Base-by-base conservation (phyloP, 2,888 invertebrate genomes). In the Atrina japonica region DNA sequence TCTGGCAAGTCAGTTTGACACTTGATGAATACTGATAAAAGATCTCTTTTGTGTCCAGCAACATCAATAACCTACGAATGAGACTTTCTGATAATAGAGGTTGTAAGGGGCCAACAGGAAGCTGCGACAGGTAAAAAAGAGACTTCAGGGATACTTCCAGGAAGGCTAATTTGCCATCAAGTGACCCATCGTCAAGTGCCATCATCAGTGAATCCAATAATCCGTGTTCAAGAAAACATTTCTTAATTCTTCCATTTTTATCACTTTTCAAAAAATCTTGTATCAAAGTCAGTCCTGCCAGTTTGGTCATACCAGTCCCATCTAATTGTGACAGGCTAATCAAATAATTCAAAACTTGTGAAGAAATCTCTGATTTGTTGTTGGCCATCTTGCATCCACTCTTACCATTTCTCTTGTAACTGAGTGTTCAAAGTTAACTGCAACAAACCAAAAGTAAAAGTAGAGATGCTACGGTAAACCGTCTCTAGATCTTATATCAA, bases 221-320 rank as follows among this genome's bases (percentile, higher is more conserved):
- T 35, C 73, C 77, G n/a, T 72, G 47, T 21, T 76, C 52, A 40
- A 78, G 49, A 47, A 78, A 77, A 14, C 25, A 43, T 14, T 30
- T 23, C 50, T 66, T 74, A 6, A 75, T 45, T 9, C 41, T 50
- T 35, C 41, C 49, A 30, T 65, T 66, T 3, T 45, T 40, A 40
- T 78, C 79, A 25, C 65, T 60, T 23, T 67, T 58, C 40, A 79
- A 70, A 30, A 82, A 68, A 49, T 75, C 73, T 27, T 77, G 71
- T 1, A 82, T 65, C 3, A 79, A 45, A 1, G 76, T 66, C 40
- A 78, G 25, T 6, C 75, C 71, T 0, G 78, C 79, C 9, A 80
- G 69, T 45, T 67, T 76, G 1, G 69, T 64, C 74, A 76, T 73
- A 9, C 14, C 23, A 5, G 21, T 21, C n/a, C 47, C 59, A 23